These are phyloP conservation scores for Drosophila yooni DNA, from an alignment of 2,888 invertebrate species.

Conservation along the genomic window DNA sequence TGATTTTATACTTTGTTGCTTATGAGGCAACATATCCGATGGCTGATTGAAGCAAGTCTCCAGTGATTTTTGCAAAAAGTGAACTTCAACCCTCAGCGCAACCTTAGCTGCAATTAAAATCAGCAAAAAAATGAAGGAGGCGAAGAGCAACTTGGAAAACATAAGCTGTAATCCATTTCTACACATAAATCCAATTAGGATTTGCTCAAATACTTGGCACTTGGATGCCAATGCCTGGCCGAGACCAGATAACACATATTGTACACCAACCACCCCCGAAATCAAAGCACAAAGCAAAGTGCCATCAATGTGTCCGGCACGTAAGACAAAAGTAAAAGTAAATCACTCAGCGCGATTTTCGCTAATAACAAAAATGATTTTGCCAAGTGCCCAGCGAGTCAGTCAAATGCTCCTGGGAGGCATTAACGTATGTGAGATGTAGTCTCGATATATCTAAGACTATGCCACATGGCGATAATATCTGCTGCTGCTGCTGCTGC, in stretches of 20 bases:
- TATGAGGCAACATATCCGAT: not conserved
- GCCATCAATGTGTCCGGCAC: constrained; percentile 38
- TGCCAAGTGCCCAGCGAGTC: constrained; percentile 53
- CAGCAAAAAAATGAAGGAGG: constrained; percentile 27
- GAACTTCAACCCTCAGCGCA: constrained; percentile 12
- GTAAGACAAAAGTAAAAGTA: constrained; percentile 78
- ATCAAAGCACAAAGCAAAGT: constrained; percentile 63
- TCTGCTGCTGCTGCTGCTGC: constrained; percentile 28
- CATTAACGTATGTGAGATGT: constrained; percentile 64
- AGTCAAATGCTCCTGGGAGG: constrained; percentile 74
- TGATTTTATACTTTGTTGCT: not conserved
- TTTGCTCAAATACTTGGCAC: constrained; percentile 69
- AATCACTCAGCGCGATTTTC: constrained; percentile 81
- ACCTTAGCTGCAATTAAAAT: constrained; percentile 62
- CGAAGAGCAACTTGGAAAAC: constrained; percentile 46
- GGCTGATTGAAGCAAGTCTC: constrained; percentile 17
- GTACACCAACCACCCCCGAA: constrained; percentile 21
- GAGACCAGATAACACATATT: constrained; percentile 52
- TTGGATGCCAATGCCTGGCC: constrained; percentile 57
- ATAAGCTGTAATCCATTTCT: constrained; percentile 79
- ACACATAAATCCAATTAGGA: constrained; percentile 82
- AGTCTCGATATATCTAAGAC: constrained; percentile 16
- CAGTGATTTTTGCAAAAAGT: constrained; percentile 10
- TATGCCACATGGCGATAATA: constrained; percentile 61
- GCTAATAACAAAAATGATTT: constrained; percentile 83